Percentiles rank a stretch among this genome's conserved stretches.
Evolutionary conservation across 2,888 invertebrate species (phyloP).

Genomic region (Cantharis rufa): DNA sequence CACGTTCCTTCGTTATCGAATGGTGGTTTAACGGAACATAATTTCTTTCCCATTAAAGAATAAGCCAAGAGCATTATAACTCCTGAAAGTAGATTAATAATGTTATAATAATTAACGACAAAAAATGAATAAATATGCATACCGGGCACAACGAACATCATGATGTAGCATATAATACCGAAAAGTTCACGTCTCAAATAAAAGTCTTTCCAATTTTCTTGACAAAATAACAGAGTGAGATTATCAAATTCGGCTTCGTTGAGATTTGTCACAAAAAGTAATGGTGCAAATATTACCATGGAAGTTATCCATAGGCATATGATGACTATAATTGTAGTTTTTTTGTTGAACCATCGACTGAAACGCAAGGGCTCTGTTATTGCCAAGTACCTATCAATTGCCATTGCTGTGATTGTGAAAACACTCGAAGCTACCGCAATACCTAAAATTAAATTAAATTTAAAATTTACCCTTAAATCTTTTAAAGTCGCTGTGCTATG

Average conservation of each 20-base stretch:
- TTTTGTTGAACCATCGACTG: constrained; percentile 70
- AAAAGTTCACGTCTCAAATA: constrained; percentile 63
- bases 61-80: constrained; percentile 68
- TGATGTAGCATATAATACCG: constrained; percentile 70
- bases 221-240: constrained; percentile 54
- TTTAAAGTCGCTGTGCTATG: neutral
- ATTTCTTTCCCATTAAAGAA: constrained; percentile 70
- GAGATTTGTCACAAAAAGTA: constrained; percentile 57
- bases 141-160: constrained; percentile 81
- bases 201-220: constrained; percentile 65
- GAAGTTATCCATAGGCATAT: constrained; percentile 68
- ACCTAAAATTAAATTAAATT: constrained; percentile 58
- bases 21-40: constrained; percentile 71
- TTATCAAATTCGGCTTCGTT: constrained; percentile 22
- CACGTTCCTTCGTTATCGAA: constrained; percentile 69
- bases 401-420: constrained; percentile 80
- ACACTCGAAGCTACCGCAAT: constrained; percentile 80
- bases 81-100: constrained; percentile 57
- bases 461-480: neutral
- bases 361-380: constrained; percentile 76
- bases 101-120: neutral
- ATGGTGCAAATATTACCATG: constrained; percentile 68
- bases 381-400: constrained; percentile 74
- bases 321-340: constrained; percentile 68
- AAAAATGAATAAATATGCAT: constrained; percentile 38